These are phyloP conservation scores for Phrynocephalus guinanensis DNA, from an alignment of 2,797 vertebrate genomes.

Conservation along the genomic window DNA sequence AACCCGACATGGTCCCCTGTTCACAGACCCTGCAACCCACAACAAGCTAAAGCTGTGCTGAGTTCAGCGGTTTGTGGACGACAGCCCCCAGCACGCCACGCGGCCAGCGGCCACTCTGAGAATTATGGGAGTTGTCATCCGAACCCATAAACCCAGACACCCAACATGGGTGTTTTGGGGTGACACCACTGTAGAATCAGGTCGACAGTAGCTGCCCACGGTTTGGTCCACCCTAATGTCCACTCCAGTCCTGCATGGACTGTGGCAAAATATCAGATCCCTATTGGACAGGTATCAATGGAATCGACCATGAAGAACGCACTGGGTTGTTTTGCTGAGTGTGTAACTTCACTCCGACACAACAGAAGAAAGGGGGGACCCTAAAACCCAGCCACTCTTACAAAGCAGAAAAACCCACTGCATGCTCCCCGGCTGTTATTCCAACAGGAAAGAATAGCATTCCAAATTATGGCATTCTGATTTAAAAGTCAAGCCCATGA, in stretches of 20 bases:
- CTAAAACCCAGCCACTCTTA: too few species aligned
- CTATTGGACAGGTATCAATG: not conserved
- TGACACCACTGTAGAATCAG: too few species aligned
- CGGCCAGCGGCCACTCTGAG: too few species aligned
- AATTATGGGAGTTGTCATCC: too few species aligned
- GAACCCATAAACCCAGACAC: too few species aligned
- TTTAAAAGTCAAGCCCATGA: not conserved
- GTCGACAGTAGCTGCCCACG: too few species aligned
- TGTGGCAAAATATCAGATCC: too few species aligned
- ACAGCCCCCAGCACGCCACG: too few species aligned
- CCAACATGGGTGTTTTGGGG: not conserved
- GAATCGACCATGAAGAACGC: not conserved
- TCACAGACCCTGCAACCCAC: rapidly evolving
- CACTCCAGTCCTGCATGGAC: not conserved
- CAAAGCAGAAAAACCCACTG: not conserved
- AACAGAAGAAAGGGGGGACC: not conserved
- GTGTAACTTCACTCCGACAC: not conserved
- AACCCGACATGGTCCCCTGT: rapidly evolving
- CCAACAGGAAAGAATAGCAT: not conserved
- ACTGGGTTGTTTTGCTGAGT: not conserved
- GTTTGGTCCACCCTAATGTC: not conserved
- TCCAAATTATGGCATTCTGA: not conserved
- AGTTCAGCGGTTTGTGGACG: too few species aligned
- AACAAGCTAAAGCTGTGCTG: not conserved
- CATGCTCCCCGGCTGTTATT: not conserved